These are phyloP conservation scores for Aproaerema taeniolella DNA, from an alignment of 2,888 invertebrate species.

Conservation along the genomic window DNA sequence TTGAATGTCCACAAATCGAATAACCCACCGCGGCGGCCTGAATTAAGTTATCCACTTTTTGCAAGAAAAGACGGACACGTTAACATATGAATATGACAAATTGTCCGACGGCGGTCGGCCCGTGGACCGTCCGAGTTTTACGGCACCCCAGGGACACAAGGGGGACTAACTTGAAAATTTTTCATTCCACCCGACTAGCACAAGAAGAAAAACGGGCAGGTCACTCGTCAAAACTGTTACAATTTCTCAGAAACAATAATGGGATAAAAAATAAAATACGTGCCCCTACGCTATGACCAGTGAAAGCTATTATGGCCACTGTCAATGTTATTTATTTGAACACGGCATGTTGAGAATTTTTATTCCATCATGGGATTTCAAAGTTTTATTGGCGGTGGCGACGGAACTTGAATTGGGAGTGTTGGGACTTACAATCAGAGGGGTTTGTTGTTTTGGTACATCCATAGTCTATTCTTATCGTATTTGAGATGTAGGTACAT, in stretches of 20 bases:
- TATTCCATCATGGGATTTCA: conserved; percentile 69
- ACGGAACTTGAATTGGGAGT: conserved; percentile 37
- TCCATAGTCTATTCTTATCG: too few species aligned
- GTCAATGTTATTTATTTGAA: conserved; percentile 76
- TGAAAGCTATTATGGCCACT: conserved; percentile 60
- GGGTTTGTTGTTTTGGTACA: too few species aligned
- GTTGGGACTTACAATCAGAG: too few species aligned
- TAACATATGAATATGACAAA: conserved; percentile 79
- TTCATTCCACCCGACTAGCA: conserved; percentile 67
- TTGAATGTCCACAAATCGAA: conserved; percentile 75
- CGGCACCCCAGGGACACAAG: conserved; percentile 65
- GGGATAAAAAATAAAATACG: conserved; percentile 65
- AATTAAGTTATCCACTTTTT: conserved; percentile 77
- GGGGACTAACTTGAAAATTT: conserved; percentile 75
- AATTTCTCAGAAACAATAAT: conserved; percentile 78
- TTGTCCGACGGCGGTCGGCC: conserved; percentile 67
- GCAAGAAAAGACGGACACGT: conserved; percentile 75
- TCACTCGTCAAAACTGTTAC: conserved; percentile 77
- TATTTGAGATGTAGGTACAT: too few species aligned
- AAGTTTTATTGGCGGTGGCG: conserved; percentile 57
- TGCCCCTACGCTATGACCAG: conserved; percentile 48
- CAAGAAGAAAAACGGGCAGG: conserved; percentile 70
- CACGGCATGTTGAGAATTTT: conserved; percentile 67
- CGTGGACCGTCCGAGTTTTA: conserved; percentile 66
- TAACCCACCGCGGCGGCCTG: conserved; percentile 50